A percentile compares a stretch with the other conserved stretches of the same genome.
Conservation (phyloP, 2,113 vertebrate species). For the Cygnus atratus region DNA sequence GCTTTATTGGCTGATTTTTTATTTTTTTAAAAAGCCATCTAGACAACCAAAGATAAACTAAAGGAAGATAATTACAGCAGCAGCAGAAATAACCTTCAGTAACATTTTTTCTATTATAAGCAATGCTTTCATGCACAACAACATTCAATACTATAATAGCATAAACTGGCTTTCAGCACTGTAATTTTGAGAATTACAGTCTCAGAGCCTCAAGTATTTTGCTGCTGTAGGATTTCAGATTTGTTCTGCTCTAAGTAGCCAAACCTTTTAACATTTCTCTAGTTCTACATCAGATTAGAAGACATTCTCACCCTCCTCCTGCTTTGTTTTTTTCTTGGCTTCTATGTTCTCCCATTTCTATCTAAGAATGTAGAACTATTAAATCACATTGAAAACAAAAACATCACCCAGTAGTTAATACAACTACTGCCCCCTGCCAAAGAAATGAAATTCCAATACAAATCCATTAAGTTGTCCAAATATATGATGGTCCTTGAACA, state of each 20-base stretch:
- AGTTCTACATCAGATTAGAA: not conserved
- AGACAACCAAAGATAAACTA: constrained; percentile 3
- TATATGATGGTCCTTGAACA: not conserved
- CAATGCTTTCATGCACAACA: constrained; percentile 7
- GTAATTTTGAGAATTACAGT: constrained; percentile 49
- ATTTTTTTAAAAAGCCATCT: not conserved
- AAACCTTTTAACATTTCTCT: not conserved
- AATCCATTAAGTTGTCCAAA: not conserved
- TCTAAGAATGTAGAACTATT: not conserved
- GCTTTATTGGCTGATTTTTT: not conserved
- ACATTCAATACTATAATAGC: constrained; percentile 7
- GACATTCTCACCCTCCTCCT: not conserved
- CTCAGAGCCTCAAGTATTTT: constrained; percentile 49
- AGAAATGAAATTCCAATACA: not conserved
- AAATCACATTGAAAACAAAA: not conserved
- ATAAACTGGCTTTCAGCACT: constrained; percentile 28
- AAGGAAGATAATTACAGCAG: constrained; percentile 40
- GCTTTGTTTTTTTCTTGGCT: not conserved
- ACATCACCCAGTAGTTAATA: not conserved
- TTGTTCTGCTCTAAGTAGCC: constrained; percentile 6
- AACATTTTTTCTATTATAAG: constrained; percentile 34
- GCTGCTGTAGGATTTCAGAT: constrained; percentile 27
- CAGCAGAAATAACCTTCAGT: constrained; percentile 22
- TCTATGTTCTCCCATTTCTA: not conserved
- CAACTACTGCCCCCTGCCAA: not conserved